These are phyloP conservation scores for Phoenicopterus ruber DNA, from an alignment of 2,113 vertebrate genomes.

Conservation along the genomic window DNA sequence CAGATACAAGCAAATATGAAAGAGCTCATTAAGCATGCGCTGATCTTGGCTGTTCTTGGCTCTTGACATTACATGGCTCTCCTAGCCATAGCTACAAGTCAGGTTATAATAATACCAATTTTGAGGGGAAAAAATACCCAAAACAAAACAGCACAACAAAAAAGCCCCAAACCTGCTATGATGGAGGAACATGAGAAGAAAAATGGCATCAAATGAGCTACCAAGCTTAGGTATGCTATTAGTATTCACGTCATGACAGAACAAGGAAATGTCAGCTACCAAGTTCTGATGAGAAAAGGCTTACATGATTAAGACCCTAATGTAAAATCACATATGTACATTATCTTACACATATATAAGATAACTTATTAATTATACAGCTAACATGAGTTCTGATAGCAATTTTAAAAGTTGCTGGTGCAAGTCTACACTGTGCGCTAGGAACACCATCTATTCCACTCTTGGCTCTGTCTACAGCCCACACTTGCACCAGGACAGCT, in stretches of 20 bases:
- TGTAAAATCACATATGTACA: background rate
- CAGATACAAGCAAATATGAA: background rate
- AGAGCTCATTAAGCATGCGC: background rate
- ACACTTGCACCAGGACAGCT: background rate
- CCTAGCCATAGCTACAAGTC: background rate
- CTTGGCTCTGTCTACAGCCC: background rate
- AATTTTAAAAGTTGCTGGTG: background rate
- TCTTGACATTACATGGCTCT: background rate
- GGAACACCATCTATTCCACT: background rate
- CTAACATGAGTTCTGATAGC: background rate
- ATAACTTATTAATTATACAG: background rate
- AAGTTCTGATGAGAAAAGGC: background rate
- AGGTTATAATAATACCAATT: accelerated
- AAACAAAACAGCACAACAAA: background rate
- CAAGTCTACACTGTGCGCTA: background rate
- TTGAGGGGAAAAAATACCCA: too few relatives aligned
- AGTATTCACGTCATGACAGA: background rate
- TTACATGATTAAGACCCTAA: background rate
- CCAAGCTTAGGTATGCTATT: background rate
- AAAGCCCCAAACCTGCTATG: background rate
- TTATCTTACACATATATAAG: background rate
- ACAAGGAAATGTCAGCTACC: background rate
- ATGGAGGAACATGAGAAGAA: background rate
- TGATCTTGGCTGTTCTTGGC: background rate
- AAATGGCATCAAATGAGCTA: background rate